phyloP scores from a whole-genome alignment of 2,888 invertebrate genomes.

The Cephus rjabovi region DNA sequence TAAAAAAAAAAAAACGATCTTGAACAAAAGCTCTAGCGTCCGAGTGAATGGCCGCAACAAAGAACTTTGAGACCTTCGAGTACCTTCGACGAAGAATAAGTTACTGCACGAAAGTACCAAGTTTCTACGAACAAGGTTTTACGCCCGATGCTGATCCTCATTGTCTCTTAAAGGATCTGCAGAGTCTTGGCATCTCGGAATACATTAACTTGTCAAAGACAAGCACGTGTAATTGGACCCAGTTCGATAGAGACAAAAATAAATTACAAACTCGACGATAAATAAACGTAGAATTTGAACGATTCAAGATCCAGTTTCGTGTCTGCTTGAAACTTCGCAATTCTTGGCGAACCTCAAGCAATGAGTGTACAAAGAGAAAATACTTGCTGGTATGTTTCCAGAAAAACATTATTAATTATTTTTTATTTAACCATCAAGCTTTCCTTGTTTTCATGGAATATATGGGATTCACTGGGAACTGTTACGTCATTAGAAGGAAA shows the following conservation, averaged over 20 bases:
- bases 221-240: neutral
- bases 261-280: neutral
- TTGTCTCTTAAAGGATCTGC: neutral
- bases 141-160: neutral
- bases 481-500: too few relatives aligned
- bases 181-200: neutral
- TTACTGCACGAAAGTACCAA: neutral
- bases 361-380: neutral
- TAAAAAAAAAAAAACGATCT: neutral
- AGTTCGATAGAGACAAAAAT: neutral
- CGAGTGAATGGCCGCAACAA: neutral
- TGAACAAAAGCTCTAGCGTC: neutral
- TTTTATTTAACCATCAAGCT: neutral
- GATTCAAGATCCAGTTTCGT: neutral
- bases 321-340: neutral
- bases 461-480: neutral
- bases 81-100: neutral
- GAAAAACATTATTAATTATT: neutral
- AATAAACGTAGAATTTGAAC: neutral
- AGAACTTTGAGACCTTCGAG: neutral
- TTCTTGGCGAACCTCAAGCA: neutral
- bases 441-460: neutral
- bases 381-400: neutral
- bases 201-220: neutral
- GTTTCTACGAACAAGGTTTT: neutral